Evolutionary conservation across 2,113 vertebrate species (phyloP), one percentile per base, ranked within the genome.

Genomic region (Limanda limanda): DNA sequence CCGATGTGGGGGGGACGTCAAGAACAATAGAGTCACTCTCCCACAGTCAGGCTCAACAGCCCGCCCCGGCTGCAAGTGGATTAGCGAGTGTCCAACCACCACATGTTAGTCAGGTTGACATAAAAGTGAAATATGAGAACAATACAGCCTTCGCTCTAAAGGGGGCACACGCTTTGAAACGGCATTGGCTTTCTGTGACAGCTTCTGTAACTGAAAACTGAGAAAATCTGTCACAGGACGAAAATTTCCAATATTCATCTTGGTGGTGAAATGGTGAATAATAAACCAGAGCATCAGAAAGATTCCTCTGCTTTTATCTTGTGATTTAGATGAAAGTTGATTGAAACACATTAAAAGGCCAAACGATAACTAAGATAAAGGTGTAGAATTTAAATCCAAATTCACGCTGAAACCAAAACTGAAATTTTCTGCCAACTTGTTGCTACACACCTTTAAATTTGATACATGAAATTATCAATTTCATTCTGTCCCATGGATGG

Each of bases 31-130:
- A 85, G 77, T 91, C 88, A 89, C 79, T 79, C 90, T 79, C 78
- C 72, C 82, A 79, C 91, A 87, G 83, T 86, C 89, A 73, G 78
- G 67, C 74, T 75, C 84, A 77, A 80, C 82, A 85, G 86, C 76
- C 87, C 67, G 56, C 71, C 89, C 79, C 47, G 23, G 40, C 80
- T 89, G 88, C 87, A 89, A 91, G 84, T 85, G 89, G 87, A 92
- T 93, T 93, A 92, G 86, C 18, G 80, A 92, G 89, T 89, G 89
- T 89, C 83, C 83, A 83, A 90, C 90, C 86, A 92, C 82, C 80
- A 82, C 83, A 89, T 82, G 89, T 88, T 85, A 78, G 78, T 70
- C 90, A 90, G 90, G 91, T 90, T 93, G 91, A 89, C 89, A 85
- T 90, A 85, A 89, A 91, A 90, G 88, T 92, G 89, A 91, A 90